phyloP scores from a whole-genome alignment of 2,797 vertebrate species.

The Graptemys geographica region DNA sequence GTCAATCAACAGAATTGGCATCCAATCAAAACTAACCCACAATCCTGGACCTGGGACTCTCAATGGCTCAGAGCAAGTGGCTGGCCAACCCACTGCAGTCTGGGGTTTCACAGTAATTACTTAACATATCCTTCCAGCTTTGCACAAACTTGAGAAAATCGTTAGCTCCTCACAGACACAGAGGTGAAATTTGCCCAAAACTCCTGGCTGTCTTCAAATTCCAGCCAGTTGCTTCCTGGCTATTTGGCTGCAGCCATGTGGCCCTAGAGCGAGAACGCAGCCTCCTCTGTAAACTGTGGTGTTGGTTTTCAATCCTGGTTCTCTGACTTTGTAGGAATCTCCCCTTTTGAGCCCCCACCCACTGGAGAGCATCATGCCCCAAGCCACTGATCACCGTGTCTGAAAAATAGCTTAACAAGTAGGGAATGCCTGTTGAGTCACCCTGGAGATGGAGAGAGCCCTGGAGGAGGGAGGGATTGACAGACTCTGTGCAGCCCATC shows the following conservation, averaged over 20 bases:
- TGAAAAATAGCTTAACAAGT: neutral
- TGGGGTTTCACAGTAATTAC: neutral
- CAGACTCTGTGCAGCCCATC: fast-evolving
- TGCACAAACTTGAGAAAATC: neutral
- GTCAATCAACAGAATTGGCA: too few species aligned
- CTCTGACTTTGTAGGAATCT: neutral
- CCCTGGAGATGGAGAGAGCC: neutral
- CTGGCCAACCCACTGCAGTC: neutral
- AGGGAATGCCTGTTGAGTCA: neutral
- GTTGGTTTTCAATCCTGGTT: neutral
- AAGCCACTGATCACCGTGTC: neutral
- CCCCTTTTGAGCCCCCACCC: neutral
- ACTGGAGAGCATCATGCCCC: neutral
- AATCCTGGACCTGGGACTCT: neutral
- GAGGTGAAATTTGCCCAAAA: neutral
- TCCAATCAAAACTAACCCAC: neutral
- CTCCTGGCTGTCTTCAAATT: neutral
- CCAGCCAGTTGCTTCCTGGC: neutral
- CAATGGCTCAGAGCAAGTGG: neutral
- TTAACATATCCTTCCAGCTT: neutral
- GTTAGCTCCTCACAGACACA: neutral
- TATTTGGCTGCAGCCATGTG: neutral
- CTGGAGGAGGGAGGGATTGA: neutral
- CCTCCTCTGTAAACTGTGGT: neutral
- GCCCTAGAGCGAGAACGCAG: neutral